Conservation (phyloP, 1,140 invertebrate genomes). For the Aethina tumida region DNA sequence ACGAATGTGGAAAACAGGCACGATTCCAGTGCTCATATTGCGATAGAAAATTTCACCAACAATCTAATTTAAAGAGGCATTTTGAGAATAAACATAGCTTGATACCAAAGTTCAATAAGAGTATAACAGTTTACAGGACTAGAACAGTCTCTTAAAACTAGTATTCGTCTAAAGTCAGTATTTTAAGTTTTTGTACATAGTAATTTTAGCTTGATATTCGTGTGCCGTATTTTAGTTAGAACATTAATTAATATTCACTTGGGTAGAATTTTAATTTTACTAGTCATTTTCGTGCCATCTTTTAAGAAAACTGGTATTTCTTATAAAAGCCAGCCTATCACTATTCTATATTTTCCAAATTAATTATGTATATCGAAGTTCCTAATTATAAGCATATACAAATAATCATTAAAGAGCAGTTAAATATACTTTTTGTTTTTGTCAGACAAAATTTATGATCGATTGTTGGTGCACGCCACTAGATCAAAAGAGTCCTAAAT, state of each 20-base stretch:
- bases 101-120: constrained; percentile 25
- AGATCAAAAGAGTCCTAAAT: too few relatives aligned
- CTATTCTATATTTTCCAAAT: not conserved
- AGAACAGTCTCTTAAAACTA: constrained; percentile 9
- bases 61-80: constrained; percentile 39
- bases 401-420: too few relatives aligned
- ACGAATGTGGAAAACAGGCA: constrained; percentile 39
- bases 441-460: too few relatives aligned
- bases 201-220: constrained; percentile 1
- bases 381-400: constrained; percentile 4
- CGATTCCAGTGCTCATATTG: constrained; percentile 39
- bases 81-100: constrained; percentile 29
- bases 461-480: too few relatives aligned
- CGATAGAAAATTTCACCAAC: constrained; percentile 39
- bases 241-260: too few relatives aligned
- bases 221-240: not conserved
- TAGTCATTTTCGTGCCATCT: constrained; percentile 1
- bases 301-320: too few relatives aligned
- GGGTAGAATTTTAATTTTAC: not conserved
- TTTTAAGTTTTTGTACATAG: constrained; percentile 1
- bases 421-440: too few relatives aligned
- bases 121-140: constrained; percentile 28
- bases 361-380: constrained; percentile 1
- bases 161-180: not conserved
- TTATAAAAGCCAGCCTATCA: too few relatives aligned